A percentile compares a stretch with the other conserved stretches of the same genome.
Conservation (phyloP, 2,113 vertebrate species). For the Nycticryphes semicollaris region DNA sequence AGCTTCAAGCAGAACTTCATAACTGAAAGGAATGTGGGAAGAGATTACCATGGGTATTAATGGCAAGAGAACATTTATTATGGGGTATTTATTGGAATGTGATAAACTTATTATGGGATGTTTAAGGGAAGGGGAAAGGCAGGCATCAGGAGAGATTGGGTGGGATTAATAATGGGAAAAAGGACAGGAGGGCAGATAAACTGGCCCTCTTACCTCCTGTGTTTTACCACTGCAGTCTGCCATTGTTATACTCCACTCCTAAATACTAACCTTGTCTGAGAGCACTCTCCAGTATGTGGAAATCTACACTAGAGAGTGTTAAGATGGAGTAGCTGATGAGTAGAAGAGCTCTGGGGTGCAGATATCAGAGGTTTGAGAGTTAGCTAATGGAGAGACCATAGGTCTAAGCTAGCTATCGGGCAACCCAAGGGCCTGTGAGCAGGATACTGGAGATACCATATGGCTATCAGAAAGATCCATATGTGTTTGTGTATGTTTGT, state of each 20-base stretch:
- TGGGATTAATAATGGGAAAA: background rate
- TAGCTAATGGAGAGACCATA: background rate
- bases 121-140: background rate
- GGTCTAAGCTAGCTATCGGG: background rate
- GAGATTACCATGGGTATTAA: background rate
- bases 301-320: background rate
- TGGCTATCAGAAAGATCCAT: background rate
- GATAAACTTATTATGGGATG: background rate
- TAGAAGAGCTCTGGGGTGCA: background rate
- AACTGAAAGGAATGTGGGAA: background rate
- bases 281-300: background rate
- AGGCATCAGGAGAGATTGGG: rapidly evolving
- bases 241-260: background rate
- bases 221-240: background rate
- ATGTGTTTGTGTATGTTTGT: too few relatives aligned
- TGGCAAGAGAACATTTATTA: background rate
- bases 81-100: background rate
- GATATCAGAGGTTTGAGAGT: background rate
- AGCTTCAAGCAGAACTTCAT: background rate
- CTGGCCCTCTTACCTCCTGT: background rate
- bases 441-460: background rate
- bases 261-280: background rate
- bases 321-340: background rate
- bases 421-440: background rate
- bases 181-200: background rate